Percentiles rank a stretch among this genome's conserved stretches.
phyloP scores from a whole-genome alignment of 2,888 invertebrate genomes.

The Lacanobia oleracea region DNA sequence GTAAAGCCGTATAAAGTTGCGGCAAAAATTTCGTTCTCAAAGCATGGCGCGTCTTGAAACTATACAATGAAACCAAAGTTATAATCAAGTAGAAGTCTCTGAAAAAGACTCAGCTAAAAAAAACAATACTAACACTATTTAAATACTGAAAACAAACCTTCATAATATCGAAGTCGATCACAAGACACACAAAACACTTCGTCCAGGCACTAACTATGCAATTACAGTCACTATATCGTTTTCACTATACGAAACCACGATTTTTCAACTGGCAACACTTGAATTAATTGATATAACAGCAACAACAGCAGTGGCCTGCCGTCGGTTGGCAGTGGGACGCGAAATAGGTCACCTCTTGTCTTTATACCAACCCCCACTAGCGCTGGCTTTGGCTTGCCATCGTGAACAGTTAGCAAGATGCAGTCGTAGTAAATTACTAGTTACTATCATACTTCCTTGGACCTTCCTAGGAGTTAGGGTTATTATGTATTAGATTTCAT shows the following conservation, averaged over 20 bases:
- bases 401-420: slow-evolving; percentile 34
- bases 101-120: no score
- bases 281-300: slow-evolving; percentile 6
- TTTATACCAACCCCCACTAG: slow-evolving; percentile 84
- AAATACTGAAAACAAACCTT: slow-evolving; percentile 65
- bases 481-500: no score
- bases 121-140: neutral
- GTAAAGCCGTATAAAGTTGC: neutral
- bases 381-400: slow-evolving; percentile 1
- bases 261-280: slow-evolving; percentile 37
- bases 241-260: slow-evolving; percentile 37
- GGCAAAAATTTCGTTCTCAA: neutral
- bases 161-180: slow-evolving; percentile 62
- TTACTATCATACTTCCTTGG: slow-evolving; percentile 21
- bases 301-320: slow-evolving; percentile 68
- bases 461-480: no score
- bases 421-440: slow-evolving; percentile 21
- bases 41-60: neutral
- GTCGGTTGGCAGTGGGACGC: slow-evolving; percentile 75
- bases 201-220: slow-evolving; percentile 45
- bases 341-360: slow-evolving; percentile 85
- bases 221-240: slow-evolving; percentile 29
- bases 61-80: neutral
- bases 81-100: neutral
- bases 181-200: slow-evolving; percentile 61